Conservation (phyloP, 2,113 vertebrate species). For the Elanus axillaris region DNA sequence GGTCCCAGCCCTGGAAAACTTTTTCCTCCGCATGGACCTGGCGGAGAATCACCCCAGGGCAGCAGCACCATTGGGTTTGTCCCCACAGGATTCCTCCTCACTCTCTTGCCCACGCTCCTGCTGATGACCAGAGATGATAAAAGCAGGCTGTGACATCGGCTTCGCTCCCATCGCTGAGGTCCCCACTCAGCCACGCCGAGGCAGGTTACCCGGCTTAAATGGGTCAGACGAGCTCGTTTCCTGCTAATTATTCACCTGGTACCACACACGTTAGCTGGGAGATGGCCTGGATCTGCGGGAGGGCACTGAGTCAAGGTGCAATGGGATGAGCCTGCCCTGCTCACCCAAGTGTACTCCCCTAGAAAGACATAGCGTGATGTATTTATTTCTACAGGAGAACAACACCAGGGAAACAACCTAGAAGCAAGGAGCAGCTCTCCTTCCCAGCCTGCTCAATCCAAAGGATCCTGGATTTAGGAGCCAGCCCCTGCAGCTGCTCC, state of each 20-base stretch:
- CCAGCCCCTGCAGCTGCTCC: not conserved
- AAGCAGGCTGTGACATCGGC: not conserved
- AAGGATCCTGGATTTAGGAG: not conserved
- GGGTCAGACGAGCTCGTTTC: not conserved
- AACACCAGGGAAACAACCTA: not conserved
- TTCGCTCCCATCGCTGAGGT: not conserved
- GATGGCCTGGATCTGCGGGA: not conserved
- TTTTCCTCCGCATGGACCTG: rapidly evolving
- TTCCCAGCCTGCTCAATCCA: rapidly evolving
- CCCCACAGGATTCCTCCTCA: not conserved
- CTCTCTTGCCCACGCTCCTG: not conserved
- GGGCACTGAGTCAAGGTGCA: not conserved
- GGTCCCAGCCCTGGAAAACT: not conserved
- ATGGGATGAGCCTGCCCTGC: not conserved
- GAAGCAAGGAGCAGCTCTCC: not conserved
- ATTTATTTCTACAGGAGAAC: not conserved
- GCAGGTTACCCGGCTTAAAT: not conserved
- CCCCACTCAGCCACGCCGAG: rapidly evolving
- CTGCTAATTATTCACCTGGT: not conserved
- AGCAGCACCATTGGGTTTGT: rapidly evolving
- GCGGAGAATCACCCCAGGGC: too few relatives aligned
- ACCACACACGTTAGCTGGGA: rapidly evolving
- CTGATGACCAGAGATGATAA: not conserved
- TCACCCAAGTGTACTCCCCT: rapidly evolving
- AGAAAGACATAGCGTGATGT: rapidly evolving